Evolutionary conservation across 2,113 vertebrate species (phyloP).

Genomic region (Lepus americanus): DNA sequence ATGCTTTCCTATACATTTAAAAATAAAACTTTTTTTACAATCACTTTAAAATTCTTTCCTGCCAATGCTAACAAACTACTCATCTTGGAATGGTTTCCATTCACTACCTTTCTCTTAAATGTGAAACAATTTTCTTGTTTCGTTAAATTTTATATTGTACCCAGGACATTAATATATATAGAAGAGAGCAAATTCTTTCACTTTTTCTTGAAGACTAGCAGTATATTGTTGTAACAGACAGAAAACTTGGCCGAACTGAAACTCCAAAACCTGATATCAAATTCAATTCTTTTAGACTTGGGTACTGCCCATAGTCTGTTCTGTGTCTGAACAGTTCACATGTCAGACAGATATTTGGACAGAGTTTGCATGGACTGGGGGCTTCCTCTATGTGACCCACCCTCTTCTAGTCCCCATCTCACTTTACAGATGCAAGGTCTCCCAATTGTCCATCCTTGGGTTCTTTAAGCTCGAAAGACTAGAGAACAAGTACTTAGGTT

Average conservation of each 20-base stretch:
- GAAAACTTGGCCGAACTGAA: not conserved
- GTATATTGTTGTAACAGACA: not conserved
- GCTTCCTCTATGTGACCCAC: not conserved
- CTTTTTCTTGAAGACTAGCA: not conserved
- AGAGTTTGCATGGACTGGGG: not conserved
- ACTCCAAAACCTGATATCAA: not conserved
- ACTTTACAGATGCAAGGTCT: not conserved
- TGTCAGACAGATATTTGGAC: not conserved
- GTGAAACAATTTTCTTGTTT: not conserved
- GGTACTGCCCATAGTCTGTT: not conserved
- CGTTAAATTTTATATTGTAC: not conserved
- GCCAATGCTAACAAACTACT: not conserved
- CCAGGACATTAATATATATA: not conserved
- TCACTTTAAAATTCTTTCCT: not conserved
- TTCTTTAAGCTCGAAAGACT: not conserved
- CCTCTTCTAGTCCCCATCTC: not conserved
- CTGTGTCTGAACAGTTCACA: not conserved
- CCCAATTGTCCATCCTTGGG: not conserved
- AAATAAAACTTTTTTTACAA: not conserved
- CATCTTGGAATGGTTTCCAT: not conserved
- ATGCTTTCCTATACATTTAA: not conserved
- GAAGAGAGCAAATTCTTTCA: not conserved
- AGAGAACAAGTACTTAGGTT: not conserved
- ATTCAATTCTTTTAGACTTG: rapidly evolving
- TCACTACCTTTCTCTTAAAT: not conserved